Evolutionary conservation across 2,797 vertebrate genomes (phyloP), one percentile per base, ranked within the genome.

Genomic region (Eupleurogrammus muticus): DNA sequence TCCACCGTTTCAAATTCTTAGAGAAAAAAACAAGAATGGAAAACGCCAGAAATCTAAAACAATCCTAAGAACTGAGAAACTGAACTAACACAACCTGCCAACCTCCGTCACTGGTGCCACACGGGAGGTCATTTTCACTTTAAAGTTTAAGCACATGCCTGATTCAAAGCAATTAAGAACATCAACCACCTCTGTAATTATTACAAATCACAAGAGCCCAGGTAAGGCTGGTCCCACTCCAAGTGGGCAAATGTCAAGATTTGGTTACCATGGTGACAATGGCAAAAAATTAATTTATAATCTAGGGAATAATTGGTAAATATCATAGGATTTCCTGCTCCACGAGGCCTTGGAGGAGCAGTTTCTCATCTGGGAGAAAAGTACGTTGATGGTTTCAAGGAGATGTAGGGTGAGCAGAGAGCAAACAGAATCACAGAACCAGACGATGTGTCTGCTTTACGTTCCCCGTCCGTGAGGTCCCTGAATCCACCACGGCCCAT

Each of bases 211-310:
- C 57, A 58, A 61, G 57, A 77, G 46, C 67, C 35, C 51, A 76
- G 63, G 48, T 75, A 71, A 64, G 40, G 56, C 66, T 35, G 5
- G 23, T 73, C 70, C 61, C 62, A 65, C 57, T 64, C 17, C 10
- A 71, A 51, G 16, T 12, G 17, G 51, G 34, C 47, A 59, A 58
- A 75, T 76, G 66, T 77, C 73, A 75, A 73, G 74, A 66, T 64
- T 56, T 55, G 19, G 78, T 88, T 73, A 69, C 83, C 67, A 78
- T 85, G 82, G 80, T 52, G 55, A 87, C 71, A 81, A 82, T 81
- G 50, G 35, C 21, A 47, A 34, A 53, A 79, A 75, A 83, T 75
- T 13, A 80, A 87, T 85, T 74, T 73, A 77, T 49, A 82, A 71
- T 80, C 85, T 73, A 61, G 54, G 67, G 24, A 64, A 61, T 77